Evolutionary conservation across 2,888 invertebrate genomes (phyloP).

Genomic region (Mesoligia furuncula): DNA sequence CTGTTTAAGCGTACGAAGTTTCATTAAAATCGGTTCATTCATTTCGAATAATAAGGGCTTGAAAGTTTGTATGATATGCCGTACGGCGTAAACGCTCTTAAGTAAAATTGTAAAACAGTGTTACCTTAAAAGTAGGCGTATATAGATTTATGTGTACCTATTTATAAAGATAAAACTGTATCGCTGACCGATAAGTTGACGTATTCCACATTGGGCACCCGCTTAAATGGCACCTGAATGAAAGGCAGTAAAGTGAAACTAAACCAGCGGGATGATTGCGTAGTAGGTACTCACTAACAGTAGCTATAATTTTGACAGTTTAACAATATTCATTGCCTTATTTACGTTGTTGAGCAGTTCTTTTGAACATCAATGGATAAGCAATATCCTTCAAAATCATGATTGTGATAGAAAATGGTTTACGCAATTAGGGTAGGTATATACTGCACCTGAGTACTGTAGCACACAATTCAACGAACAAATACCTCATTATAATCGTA

Average conservation of each 20-base stretch:
- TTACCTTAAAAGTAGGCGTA: background rate
- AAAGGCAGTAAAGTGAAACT: background rate
- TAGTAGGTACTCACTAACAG: background rate
- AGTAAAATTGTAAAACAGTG: background rate
- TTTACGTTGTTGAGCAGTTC: background rate
- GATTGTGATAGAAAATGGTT: background rate
- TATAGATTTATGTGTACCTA: background rate
- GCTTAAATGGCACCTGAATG: no score
- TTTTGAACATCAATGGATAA: background rate
- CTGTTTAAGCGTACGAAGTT: no score
- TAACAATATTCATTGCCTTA: background rate
- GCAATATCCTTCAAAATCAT: background rate
- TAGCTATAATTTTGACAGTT: background rate
- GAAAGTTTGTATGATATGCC: no score
- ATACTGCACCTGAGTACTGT: no score
- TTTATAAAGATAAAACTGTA: background rate
- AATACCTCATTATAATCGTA: conserved; percentile 14
- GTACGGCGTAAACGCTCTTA: no score
- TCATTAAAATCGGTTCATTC: no score
- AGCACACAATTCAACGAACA: conserved; percentile 16
- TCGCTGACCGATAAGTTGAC: background rate
- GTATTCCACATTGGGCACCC: no score
- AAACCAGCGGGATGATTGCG: background rate
- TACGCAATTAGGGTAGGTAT: no score
- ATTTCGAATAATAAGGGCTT: no score